Conservation (phyloP, 1,140 invertebrate genomes). For the Halesus radiatus region DNA sequence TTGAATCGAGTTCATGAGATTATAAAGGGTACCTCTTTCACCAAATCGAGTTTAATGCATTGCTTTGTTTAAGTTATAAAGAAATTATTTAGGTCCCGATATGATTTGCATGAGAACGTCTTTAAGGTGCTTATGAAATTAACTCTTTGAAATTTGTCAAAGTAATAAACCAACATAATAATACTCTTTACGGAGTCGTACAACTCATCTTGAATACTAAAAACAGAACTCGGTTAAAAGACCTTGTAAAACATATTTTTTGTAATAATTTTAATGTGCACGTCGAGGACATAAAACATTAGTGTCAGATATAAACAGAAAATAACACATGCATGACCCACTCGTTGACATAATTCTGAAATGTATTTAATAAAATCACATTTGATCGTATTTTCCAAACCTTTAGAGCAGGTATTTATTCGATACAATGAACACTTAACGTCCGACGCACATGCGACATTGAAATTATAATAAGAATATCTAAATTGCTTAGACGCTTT, state of each 20-base stretch:
- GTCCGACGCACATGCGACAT: not conserved
- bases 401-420: not conserved
- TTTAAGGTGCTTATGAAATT: too few species aligned
- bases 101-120: too few species aligned
- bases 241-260: not conserved
- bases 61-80: too few species aligned
- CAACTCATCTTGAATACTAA: not conserved
- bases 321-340: constrained; percentile 6
- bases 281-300: not conserved
- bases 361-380: not conserved
- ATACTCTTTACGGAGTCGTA: too few species aligned
- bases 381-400: not conserved
- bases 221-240: not conserved
- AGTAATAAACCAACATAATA: too few species aligned
- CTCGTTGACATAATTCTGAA: constrained; percentile 3
- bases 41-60: too few species aligned
- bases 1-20: not conserved
- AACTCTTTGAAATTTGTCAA: too few species aligned
- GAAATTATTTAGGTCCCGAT: too few species aligned
- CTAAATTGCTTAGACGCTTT: constrained; percentile 8
- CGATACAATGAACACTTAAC: constrained; percentile 6
- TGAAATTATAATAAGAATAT: constrained; percentile 3
- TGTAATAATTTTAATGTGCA: not conserved
- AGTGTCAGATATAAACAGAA: not conserved
- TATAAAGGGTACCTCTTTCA: too few species aligned